These are phyloP conservation scores for Saimiri boliviensis DNA, from an alignment of 2,113 vertebrate genomes.

Conservation along the genomic window DNA sequence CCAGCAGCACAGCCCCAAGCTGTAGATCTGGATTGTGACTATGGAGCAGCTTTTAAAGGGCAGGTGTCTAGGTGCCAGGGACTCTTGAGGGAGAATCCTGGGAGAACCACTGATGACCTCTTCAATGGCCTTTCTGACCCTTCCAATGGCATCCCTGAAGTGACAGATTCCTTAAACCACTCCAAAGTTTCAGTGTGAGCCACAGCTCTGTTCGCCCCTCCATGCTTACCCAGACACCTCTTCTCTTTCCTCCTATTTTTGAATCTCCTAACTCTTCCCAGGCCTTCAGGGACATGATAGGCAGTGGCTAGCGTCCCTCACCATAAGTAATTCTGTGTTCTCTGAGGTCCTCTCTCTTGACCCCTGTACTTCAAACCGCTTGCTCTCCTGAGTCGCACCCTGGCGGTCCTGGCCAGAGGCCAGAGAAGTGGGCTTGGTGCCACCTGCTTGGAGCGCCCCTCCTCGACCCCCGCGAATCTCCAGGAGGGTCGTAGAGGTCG, in stretches of 20 bases:
- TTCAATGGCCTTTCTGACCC: neutral
- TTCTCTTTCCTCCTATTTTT: neutral
- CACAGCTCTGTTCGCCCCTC: neutral
- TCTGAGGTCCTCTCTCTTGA: neutral
- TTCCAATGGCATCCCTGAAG: neutral
- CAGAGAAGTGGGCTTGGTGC: neutral
- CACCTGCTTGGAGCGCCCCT: neutral
- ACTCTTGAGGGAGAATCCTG: neutral
- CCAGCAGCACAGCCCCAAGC: neutral
- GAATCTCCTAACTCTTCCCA: conserved; percentile 50
- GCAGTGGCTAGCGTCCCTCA: neutral
- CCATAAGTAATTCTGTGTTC: neutral
- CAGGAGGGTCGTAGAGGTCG: neutral
- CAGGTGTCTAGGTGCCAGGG: neutral
- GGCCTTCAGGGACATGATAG: neutral
- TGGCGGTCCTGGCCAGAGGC: neutral
- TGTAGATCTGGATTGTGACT: neutral
- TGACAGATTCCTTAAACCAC: neutral
- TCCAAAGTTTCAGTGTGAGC: conserved; percentile 7
- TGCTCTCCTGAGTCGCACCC: neutral
- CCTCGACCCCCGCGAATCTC: neutral
- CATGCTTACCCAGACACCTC: neutral
- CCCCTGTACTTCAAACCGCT: neutral
- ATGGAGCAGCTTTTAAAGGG: neutral
- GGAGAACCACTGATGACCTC: neutral